A percentile compares a stretch with the other conserved stretches of the same genome.
Evolutionary conservation across 2,113 vertebrate genomes (phyloP).

Genomic region (Lamprotornis superbus): DNA sequence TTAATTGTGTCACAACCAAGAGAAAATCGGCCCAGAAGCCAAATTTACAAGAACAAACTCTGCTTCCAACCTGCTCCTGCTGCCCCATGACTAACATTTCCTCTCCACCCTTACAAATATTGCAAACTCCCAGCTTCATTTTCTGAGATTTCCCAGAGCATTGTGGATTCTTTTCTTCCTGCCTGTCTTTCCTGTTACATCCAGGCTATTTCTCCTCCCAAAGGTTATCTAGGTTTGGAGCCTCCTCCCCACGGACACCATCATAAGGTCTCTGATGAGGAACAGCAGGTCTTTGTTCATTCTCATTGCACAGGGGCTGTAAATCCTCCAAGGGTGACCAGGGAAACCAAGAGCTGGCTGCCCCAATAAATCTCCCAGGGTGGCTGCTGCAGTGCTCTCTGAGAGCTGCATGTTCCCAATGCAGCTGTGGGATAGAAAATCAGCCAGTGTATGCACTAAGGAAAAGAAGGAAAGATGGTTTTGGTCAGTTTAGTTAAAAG

Average conservation of each 20-base stretch:
- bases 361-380: conserved; percentile 15
- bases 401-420: neutral
- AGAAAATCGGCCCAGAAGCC: neutral
- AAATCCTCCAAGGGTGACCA: conserved; percentile 27
- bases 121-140: neutral
- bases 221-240: conserved; percentile 43
- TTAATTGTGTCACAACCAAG: neutral
- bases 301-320: neutral
- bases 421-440: neutral
- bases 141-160: conserved; percentile 42
- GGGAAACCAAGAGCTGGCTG: conserved; percentile 37
- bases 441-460: neutral
- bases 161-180: neutral
- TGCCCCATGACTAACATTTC: neutral
- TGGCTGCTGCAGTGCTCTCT: neutral
- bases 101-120: neutral
- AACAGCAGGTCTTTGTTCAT: conserved; percentile 57
- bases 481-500: neutral
- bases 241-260: neutral
- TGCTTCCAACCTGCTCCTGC: neutral
- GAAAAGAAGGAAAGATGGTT: neutral
- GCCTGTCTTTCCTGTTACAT: neutral
- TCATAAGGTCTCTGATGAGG: conserved; percentile 48
- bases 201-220: conserved; percentile 26
- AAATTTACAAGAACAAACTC: neutral